A percentile compares a stretch with the other conserved stretches of the same genome.
Conservation (phyloP, 1,140 invertebrate genomes). For the Cydia pomonella region DNA sequence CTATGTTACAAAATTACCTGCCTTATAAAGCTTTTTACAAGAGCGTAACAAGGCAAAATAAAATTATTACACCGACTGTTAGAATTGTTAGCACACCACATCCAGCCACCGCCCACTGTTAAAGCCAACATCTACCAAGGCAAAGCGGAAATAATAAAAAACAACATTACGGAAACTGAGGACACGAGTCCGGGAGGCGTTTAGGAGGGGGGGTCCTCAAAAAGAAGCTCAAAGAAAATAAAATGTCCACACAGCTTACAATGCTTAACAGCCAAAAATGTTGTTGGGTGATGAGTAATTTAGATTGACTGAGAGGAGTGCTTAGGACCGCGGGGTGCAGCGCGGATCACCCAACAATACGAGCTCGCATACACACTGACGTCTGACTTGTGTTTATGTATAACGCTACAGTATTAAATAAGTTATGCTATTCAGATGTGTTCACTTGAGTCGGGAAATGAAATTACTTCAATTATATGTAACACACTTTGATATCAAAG, state of each 20-base stretch:
- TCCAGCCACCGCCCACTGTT: slow-evolving; percentile 72
- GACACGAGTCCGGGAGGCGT: slow-evolving; percentile 77
- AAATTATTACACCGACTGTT: slow-evolving; percentile 62
- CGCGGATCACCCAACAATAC: slow-evolving; percentile 71
- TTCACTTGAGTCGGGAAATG: background rate
- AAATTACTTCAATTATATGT: background rate
- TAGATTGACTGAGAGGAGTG: slow-evolving; percentile 47
- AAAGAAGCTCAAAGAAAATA: slow-evolving; percentile 69
- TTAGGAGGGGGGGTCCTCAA: slow-evolving; percentile 54
- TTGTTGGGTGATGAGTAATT: slow-evolving; percentile 74
- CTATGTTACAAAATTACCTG: slow-evolving; percentile 53
- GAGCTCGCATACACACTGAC: slow-evolving; percentile 68
- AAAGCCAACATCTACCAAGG: slow-evolving; percentile 78
- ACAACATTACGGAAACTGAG: slow-evolving; percentile 78
- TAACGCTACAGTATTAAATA: background rate
- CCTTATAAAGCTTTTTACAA: slow-evolving; percentile 52
- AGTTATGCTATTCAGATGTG: background rate
- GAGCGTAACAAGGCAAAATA: slow-evolving; percentile 66
- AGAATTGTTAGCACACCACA: slow-evolving; percentile 78
- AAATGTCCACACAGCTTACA: slow-evolving; percentile 75
- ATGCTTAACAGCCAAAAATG: slow-evolving; percentile 70
- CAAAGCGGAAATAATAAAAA: slow-evolving; percentile 76
- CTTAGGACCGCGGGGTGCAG: slow-evolving; percentile 57
- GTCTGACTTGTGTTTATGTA: slow-evolving; percentile 34
- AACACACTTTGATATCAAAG: background rate